phyloP scores from a whole-genome alignment of 1,140 invertebrate genomes.

The Temnothorax nylanderi region DNA sequence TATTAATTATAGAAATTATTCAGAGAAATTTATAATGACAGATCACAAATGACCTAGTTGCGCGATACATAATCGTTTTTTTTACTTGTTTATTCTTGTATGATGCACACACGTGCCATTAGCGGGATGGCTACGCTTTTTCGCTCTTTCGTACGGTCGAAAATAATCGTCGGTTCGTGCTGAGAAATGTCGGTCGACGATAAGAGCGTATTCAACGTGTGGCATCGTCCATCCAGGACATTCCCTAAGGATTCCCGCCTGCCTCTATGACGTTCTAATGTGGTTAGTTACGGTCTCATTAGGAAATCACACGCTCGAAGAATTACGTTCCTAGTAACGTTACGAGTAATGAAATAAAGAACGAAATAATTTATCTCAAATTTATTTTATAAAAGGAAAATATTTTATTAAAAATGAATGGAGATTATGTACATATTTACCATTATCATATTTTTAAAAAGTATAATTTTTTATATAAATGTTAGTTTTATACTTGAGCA shows the following conservation, averaged over 20 bases:
- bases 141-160: background rate
- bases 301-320: constrained; percentile 32
- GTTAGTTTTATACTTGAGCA: background rate
- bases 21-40: constrained; percentile 6
- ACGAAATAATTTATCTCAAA: background rate
- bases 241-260: background rate
- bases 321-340: background rate
- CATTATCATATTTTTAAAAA: background rate
- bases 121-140: constrained; percentile 24
- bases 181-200: constrained; percentile 52
- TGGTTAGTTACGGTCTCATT: constrained; percentile 40
- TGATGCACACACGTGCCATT: constrained; percentile 49
- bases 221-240: constrained; percentile 25
- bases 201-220: constrained; percentile 53
- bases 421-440: background rate
- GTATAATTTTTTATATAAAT: background rate
- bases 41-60: constrained; percentile 31
- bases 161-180: constrained; percentile 45
- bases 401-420: background rate
- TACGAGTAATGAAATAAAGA: background rate
- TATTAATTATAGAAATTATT: background rate
- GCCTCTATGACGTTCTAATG: constrained; percentile 5
- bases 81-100: constrained; percentile 43
- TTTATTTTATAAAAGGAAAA: background rate
- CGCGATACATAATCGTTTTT: constrained; percentile 15